These are phyloP conservation scores for Anarsia innoxiella DNA, from an alignment of 2,888 invertebrate species.

Conservation along the genomic window DNA sequence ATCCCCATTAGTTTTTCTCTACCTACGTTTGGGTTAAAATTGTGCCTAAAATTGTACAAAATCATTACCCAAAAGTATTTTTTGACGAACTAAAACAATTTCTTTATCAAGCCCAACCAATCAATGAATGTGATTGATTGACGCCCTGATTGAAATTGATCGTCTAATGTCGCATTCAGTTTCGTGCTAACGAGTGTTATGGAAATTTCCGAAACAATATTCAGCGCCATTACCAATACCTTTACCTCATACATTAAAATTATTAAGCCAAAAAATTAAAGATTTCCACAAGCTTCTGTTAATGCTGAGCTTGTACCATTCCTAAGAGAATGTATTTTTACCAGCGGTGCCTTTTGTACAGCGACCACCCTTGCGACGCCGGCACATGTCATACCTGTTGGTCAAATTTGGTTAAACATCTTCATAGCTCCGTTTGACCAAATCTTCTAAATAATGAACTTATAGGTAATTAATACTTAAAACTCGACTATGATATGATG, in stretches of 20 bases:
- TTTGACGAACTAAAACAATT: no score
- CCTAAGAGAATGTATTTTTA: constrained; percentile 73
- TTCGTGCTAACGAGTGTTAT: constrained; percentile 19
- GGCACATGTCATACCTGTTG: constrained; percentile 98
- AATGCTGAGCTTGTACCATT: constrained; percentile 55
- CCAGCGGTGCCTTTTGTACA: constrained; percentile 99
- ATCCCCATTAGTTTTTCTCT: no score
- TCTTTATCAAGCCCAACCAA: no score
- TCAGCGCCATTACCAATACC: constrained; percentile 75
- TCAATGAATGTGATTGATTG: no score
- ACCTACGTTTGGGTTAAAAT: no score
- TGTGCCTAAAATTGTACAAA: no score
- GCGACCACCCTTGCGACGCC: constrained; percentile 95
- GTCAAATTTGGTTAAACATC: constrained; percentile 60
- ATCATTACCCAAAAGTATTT: no score
- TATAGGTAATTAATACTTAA: no score
- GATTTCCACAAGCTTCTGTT: constrained; percentile 65
- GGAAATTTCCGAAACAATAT: constrained; percentile 31
- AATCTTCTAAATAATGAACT: no score
- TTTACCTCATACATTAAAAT: constrained; percentile 63
- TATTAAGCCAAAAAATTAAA: constrained; percentile 63
- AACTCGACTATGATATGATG: no score
- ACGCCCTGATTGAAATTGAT: no score
- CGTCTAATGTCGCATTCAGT: not conserved
- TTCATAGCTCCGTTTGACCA: constrained; percentile 33